These are phyloP conservation scores for Verasper variegatus DNA, from an alignment of 2,113 vertebrate species.

Conservation along the genomic window DNA sequence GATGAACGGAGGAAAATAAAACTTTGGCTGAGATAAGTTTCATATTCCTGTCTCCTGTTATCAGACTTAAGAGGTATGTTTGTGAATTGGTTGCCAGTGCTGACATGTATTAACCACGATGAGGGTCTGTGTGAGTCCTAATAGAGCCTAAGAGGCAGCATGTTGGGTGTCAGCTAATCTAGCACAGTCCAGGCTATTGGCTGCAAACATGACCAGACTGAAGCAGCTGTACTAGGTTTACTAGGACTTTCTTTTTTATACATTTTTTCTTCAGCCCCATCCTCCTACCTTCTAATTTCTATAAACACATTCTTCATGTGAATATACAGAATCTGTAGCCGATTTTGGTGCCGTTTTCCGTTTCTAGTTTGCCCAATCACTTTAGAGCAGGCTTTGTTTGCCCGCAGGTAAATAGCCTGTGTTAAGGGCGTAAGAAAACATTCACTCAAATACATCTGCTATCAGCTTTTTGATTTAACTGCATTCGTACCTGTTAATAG, in stretches of 20 bases:
- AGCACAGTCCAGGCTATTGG: background rate
- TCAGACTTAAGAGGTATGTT: conserved; percentile 12
- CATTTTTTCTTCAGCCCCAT: too few relatives aligned
- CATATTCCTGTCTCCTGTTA: conserved; percentile 18
- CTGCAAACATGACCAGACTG: background rate
- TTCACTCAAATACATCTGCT: background rate
- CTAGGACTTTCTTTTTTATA: background rate
- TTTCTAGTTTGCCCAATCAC: too few relatives aligned
- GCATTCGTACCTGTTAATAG: too few relatives aligned
- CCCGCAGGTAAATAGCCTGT: too few relatives aligned
- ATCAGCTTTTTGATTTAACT: background rate
- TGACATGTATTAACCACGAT: conserved; percentile 6
- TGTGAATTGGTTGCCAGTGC: conserved; percentile 3
- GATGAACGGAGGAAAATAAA: conserved; percentile 10
- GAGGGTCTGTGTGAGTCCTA: background rate
- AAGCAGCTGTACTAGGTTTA: background rate
- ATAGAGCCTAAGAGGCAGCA: background rate
- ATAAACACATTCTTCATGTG: too few relatives aligned
- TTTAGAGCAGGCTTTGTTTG: too few relatives aligned
- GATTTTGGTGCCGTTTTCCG: too few relatives aligned
- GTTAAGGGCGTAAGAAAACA: background rate
- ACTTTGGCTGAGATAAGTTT: conserved; percentile 13
- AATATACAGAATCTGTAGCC: too few relatives aligned
- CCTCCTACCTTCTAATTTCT: too few relatives aligned
- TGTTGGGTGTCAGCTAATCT: background rate